These are phyloP conservation scores for Melanostoma mellinum DNA, from an alignment of 2,888 invertebrate genomes.

Conservation along the genomic window DNA sequence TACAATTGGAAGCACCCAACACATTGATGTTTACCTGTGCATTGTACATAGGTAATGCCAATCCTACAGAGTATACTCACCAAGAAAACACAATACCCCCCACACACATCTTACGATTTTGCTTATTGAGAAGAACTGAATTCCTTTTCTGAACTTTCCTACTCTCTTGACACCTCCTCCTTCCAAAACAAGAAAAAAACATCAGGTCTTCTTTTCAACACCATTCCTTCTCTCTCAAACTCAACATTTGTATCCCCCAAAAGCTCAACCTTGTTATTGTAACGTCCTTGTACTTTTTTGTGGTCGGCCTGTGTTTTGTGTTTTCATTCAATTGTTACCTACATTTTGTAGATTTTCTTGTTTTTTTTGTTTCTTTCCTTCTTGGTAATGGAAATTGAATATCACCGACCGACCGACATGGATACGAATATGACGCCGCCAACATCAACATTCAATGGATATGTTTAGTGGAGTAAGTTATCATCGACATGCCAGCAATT, in stretches of 20 bases:
- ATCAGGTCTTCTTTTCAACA: conserved; percentile 38
- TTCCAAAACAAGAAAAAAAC: conserved; percentile 16
- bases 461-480: conserved; percentile 80
- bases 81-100: conserved; percentile 18
- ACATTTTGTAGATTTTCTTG: conserved; percentile 63
- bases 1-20: conserved; percentile 30
- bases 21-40: conserved; percentile 6
- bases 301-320: conserved; percentile 17
- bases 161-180: too few species aligned
- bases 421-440: conserved; percentile 46
- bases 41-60: conserved; percentile 16
- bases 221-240: conserved; percentile 17
- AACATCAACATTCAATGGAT: conserved; percentile 53
- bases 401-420: conserved; percentile 61
- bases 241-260: conserved; percentile 6
- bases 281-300: conserved; percentile 28
- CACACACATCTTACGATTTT: conserved; percentile 35
- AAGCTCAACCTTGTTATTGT: conserved; percentile 53
- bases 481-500: conserved; percentile 81
- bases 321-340: conserved; percentile 45
- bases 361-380: conserved; percentile 34
- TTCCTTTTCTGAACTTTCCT: conserved; percentile 25
- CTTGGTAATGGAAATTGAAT: conserved; percentile 70
- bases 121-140: conserved; percentile 57
- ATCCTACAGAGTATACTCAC: conserved; percentile 13